Evolutionary conservation across 2,888 invertebrate species (phyloP), one percentile per base, ranked within the genome.

Genomic region (Arctia plantaginis): DNA sequence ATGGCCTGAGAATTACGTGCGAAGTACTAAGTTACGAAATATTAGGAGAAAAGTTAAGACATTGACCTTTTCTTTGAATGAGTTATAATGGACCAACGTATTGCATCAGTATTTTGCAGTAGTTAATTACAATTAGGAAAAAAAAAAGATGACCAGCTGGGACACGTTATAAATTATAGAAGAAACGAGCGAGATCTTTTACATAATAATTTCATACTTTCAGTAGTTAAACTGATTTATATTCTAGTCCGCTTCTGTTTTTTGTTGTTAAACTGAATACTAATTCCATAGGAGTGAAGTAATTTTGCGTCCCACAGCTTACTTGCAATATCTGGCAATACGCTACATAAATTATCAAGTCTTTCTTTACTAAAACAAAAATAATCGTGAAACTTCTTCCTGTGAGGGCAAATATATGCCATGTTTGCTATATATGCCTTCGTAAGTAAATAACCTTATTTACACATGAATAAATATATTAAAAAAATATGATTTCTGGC

Each of bases 21-120:
- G 79, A 73, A 79, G 78, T 80, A 85, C 76, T 76, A 75, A 76
- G 80, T 85, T 80, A 80, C 74, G 78, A 82, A 80, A 86, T 79
- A 67, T 80, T 77, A 73, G 71, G 76, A 83, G 75, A 83, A 87
- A 86, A 87, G 85, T 83, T 72, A 71, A 86, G 81, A 83, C 86
- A 83, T 86, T 86, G 86, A 85, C 85, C 87, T 85, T 82, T 87
- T 79, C 79, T 76, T 71, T 41, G 62, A 75, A 77, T 59, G 66
- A 55, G 62, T 77, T 75, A 74, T 80, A 69, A 39, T 69, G 35
- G 72, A 75, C 71, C 67, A 73, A 59, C 67, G 62, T 73, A 73
- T 84, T 76, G 59, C 74, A 76, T 69, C 71, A 77, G 35, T 66
- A 33, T 44, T 67, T 69, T 73, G 47, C 62, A 62, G 30, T 51